Base-by-base conservation (phyloP, 2,888 invertebrate genomes). In the Cheiracanthium punctorium region DNA sequence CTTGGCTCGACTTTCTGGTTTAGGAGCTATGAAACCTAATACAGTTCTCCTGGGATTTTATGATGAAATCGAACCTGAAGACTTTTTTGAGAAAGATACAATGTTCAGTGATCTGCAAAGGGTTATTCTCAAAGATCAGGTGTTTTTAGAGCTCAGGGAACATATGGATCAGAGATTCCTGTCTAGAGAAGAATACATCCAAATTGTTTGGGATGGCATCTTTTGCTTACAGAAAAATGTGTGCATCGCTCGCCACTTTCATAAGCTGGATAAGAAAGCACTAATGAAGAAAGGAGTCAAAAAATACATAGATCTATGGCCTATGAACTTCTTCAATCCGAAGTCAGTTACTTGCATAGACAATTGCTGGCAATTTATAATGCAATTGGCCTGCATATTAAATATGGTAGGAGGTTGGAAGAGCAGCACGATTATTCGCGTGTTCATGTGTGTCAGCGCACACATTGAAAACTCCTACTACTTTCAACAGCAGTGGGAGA, bases 11-110 rank as follows among this genome's bases (percentile, higher is more conserved):
- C 93, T 98, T 86, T 95, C 97, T 0, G 99, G 99, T 1, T 95
- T 99, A 91, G 99, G 99, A 0, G 99, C 99, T 17, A 99, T 99
- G 99, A 99, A 99, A 91, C 98, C 99, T 0, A 99, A 99, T 91
- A 99, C 99, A 0, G 96, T 99, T 84, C 94, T 99, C 43, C 93
- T 99, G 69, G 99, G 99, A 24, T 99, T 98, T 93, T 94, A 97
- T 89, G 98, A 99, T 91, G 93, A 94, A 30, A 94, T 90, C 33
- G 90, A 93, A 0, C 95, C 96, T 0, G 92, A 93, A 52, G 97
- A 98, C 91, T 96, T 96, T 92, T 95, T 98, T 88, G 93, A 90
- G 24, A 88, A 88, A 43, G 88, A 89, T 41, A 75, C 70, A 43
- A 65, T 43, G 24, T 89, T 88, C 82, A 64, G 58, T 33, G 80